Percentiles rank a stretch among this genome's conserved stretches.
Conservation (phyloP, 2,797 vertebrate species). For the Acrocephalus scirpaceus region DNA sequence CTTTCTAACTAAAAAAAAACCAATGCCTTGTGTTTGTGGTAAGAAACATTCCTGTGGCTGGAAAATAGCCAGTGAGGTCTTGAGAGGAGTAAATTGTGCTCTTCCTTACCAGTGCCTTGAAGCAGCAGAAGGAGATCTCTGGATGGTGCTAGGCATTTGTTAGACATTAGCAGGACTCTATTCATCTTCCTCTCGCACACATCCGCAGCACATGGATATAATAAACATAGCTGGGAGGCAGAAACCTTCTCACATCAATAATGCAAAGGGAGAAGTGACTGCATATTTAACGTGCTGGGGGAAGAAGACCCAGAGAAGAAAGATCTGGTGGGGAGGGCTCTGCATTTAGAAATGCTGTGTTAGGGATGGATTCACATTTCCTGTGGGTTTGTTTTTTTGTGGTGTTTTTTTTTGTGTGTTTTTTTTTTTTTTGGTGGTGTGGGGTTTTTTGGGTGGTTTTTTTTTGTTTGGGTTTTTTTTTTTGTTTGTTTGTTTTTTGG, state of each 20-base stretch:
- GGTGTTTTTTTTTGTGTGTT: no score
- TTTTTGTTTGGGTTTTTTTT: no score
- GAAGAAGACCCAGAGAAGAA: background rate
- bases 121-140: background rate
- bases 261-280: constrained; percentile 10
- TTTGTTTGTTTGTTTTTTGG: fast-evolving
- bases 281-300: background rate
- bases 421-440: no score
- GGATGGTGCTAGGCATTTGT: constrained; percentile 52
- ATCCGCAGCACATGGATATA: constrained; percentile 48
- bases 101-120: background rate
- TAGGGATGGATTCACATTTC: background rate
- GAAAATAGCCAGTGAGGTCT: constrained; percentile 39
- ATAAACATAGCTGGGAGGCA: constrained; percentile 56
- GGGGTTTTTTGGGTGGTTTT: no score
- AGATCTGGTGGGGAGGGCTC: background rate
- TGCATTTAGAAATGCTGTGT: background rate
- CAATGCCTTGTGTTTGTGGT: background rate
- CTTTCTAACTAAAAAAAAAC: background rate
- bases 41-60: background rate
- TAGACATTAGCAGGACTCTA: constrained; percentile 45
- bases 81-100: constrained; percentile 22
- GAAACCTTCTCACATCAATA: constrained; percentile 21
- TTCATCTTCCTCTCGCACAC: constrained; percentile 33
- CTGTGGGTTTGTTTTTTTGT: no score